Evolutionary conservation across 2,888 invertebrate genomes (phyloP).

Genomic region (Aquatica leii): DNA sequence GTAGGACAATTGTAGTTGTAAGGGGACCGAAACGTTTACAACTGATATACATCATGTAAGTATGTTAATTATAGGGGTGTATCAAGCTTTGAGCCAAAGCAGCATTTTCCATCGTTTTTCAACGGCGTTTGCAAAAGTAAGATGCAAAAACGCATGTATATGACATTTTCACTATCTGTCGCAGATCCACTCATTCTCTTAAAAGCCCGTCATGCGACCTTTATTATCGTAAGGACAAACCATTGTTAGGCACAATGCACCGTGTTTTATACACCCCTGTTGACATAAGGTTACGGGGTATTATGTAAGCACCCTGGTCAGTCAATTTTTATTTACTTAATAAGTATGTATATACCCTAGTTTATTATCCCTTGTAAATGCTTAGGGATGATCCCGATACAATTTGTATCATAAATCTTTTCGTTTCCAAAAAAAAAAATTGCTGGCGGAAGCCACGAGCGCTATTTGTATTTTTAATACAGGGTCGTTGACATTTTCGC

Average conservation of each 20-base stretch:
- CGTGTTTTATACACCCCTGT: slow-evolving; percentile 53
- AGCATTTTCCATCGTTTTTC: slow-evolving; percentile 19
- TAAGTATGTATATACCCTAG: slow-evolving; percentile 22
- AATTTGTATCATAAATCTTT: neutral
- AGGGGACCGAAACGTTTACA: slow-evolving; percentile 24
- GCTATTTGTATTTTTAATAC: slow-evolving; percentile 10
- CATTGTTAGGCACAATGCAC: slow-evolving; percentile 52
- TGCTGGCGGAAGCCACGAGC: neutral
- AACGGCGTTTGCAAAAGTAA: slow-evolving; percentile 2
- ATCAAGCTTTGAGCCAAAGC: neutral
- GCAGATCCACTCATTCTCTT: slow-evolving; percentile 48
- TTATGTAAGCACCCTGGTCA: slow-evolving; percentile 42
- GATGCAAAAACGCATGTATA: slow-evolving; percentile 14
- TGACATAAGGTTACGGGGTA: slow-evolving; percentile 54
- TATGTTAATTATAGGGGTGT: slow-evolving; percentile 29
- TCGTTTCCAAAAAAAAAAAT: too few species aligned
- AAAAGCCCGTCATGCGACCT: slow-evolving; percentile 54
- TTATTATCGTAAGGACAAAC: slow-evolving; percentile 50
- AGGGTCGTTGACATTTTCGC: slow-evolving; percentile 8
- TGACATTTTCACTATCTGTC: slow-evolving; percentile 28
- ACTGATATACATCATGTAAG: slow-evolving; percentile 34
- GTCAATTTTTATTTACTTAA: slow-evolving; percentile 36
- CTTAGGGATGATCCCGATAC: slow-evolving; percentile 4
- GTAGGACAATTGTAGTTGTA: slow-evolving; percentile 7
- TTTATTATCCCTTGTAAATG: neutral